Base-by-base conservation (phyloP, 2,888 invertebrate species). In the Philereme vetulata region DNA sequence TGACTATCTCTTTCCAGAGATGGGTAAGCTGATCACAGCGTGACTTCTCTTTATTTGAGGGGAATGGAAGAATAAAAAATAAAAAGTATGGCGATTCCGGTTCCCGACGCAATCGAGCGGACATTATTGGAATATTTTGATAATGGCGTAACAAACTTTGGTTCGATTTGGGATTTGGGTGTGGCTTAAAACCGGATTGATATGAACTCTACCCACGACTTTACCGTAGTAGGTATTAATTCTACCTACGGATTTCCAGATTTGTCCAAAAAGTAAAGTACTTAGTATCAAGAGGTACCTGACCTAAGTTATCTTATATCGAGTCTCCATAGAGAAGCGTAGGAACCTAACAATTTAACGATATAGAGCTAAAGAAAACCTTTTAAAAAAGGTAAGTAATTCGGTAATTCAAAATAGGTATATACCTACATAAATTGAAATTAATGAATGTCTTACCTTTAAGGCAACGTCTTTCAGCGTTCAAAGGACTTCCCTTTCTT, bases 21-120 rank as follows among this genome's bases (percentile, higher is more conserved):
- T 67, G 72, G 73, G 75, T 73, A 72, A 75, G 72, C 72, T 71
- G 78, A 78, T 79, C 80, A 77, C 80, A 82, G 82, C 82, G 82
- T 80, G 82, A 80, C 77, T 80, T 85, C 84, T 82, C 85, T 80
- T 77, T 79, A 81, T 84, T 88, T 77, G 80, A 83, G 88, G 90
- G 90, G 87, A 85, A 85, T 83, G 81, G 81, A 84, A 84, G 81
- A 80, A 86, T 81, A 75, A 81, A 56, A 78, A 82, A 79, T 78
- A 48, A 73, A 71, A 80, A 78, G 74, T 67, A 81, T 78, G 82
- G 80, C 72, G 66, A 68, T 62, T 75, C 77, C 73, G 75, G 74
- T 72, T 60, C 72, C 72, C 67, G 70, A 33, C 62, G 68, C 58
- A 64, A 67, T 66, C 67, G 71, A 64, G 72, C 74, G 68, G 75